Percentiles rank a stretch among this genome's conserved stretches.
These are phyloP conservation scores for Drosophila arawakana DNA, from an alignment of 1,140 invertebrate genomes.

Conservation along the genomic window DNA sequence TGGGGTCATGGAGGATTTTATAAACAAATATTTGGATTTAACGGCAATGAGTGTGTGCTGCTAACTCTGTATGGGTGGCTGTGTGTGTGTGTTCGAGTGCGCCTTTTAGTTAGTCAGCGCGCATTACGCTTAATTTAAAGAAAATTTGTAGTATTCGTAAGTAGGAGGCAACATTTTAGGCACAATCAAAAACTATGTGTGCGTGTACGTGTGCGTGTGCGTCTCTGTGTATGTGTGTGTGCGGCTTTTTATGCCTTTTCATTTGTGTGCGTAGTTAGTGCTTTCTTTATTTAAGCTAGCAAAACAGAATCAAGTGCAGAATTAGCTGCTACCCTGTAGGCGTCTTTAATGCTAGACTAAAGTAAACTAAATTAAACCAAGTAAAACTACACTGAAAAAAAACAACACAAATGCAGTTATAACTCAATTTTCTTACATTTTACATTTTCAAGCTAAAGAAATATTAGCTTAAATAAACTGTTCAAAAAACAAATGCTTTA, in stretches of 20 bases:
- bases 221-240: constrained; percentile 38
- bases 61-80: constrained; percentile 4
- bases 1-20: constrained; percentile 45
- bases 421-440: no score
- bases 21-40: constrained; percentile 80
- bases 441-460: no score
- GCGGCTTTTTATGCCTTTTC: constrained; percentile 6
- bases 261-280: constrained; percentile 37
- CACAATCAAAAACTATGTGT: constrained; percentile 11
- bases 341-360: no score
- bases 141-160: constrained; percentile 33
- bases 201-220: constrained; percentile 11
- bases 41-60: constrained; percentile 55
- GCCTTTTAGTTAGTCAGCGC: constrained; percentile 24
- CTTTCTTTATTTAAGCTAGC: constrained; percentile 42
- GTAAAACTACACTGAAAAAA: no score
- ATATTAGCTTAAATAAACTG: no score
- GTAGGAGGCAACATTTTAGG: constrained; percentile 48
- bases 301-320: background rate
- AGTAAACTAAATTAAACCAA: no score
- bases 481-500: no score
- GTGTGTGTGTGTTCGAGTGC: constrained; percentile 4
- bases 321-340: constrained; percentile 10
- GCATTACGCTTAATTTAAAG: constrained; percentile 51
- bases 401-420: no score